Conservation (phyloP, 2,888 invertebrate species). For the Polydrusus tereticollis region DNA sequence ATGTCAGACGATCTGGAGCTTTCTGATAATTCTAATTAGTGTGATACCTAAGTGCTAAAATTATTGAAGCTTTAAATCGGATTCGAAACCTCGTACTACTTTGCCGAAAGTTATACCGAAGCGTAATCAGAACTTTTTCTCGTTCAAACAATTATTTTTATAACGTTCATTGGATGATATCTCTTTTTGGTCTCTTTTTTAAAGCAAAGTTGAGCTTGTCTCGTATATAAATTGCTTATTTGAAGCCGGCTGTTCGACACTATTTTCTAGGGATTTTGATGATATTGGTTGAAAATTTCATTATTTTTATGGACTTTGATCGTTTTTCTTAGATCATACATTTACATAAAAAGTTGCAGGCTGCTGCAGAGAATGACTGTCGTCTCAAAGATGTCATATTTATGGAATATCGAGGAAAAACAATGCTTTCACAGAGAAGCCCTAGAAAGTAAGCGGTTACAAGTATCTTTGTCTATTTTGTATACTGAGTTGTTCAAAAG, state of each 20-base stretch:
- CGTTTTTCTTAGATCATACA: constrained; percentile 9
- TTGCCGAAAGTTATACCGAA: too few species aligned
- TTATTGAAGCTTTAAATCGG: too few species aligned
- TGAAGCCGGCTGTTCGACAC: constrained; percentile 31
- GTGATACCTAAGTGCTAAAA: too few species aligned
- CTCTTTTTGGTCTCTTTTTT: constrained; percentile 30
- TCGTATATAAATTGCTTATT: constrained; percentile 46
- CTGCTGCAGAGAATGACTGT: not conserved
- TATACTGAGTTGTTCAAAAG: too few species aligned
- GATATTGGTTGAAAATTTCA: constrained; percentile 38
- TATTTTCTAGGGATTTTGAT: constrained; percentile 35
- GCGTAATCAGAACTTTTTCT: not conserved
- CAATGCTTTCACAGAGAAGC: too few species aligned
- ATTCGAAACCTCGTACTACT: too few species aligned
- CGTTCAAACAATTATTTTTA: not conserved
- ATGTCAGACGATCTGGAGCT: too few species aligned
- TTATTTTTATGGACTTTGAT: constrained; percentile 36
- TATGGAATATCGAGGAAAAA: too few species aligned
- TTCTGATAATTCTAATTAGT: too few species aligned
- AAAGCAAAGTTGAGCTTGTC: constrained; percentile 28
- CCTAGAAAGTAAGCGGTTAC: too few species aligned
- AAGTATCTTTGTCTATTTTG: too few species aligned
- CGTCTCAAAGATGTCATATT: too few species aligned
- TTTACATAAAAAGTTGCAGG: constrained; percentile 9
- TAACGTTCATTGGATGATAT: constrained; percentile 9